phyloP scores from a whole-genome alignment of 2,888 invertebrate species.

The Dilophus febrilis region DNA sequence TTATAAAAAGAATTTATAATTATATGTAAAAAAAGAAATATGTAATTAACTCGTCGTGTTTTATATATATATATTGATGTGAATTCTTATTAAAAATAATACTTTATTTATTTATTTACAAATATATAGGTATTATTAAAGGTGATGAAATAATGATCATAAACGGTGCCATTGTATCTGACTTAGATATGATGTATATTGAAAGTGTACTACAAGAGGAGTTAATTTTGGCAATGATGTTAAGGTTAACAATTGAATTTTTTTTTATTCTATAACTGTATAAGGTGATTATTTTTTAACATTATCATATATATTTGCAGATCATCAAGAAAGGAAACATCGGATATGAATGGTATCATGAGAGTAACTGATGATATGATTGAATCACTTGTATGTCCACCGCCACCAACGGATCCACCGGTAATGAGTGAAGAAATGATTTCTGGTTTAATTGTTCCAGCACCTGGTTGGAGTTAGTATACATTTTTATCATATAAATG shows the following conservation, averaged over 20 bases:
- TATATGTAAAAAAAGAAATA: no score
- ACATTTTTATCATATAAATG: background rate
- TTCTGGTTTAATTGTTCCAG: constrained; percentile 89
- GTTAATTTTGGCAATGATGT: constrained; percentile 88
- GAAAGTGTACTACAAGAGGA: constrained; percentile 93
- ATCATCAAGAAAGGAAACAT: constrained; percentile 67
- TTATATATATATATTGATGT: no score
- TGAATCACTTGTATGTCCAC: constrained; percentile 88
- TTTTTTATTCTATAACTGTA: background rate
- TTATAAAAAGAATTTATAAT: no score
- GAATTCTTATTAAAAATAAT: no score
- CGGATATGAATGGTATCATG: constrained; percentile 57
- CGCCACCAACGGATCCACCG: constrained; percentile 85
- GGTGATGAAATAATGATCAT: constrained; percentile 98
- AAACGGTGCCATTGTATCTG: constrained; percentile 93
- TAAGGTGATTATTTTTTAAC: no score
- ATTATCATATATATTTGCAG: no score
- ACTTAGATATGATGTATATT: constrained; percentile 98
- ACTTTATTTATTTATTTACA: no score
- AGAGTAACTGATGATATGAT: constrained; percentile 91
- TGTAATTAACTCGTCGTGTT: no score
- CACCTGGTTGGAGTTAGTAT: constrained; percentile 83
- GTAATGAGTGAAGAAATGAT: constrained; percentile 92
- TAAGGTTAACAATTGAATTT: constrained; percentile 40
- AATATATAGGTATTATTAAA: constrained; percentile 85